Evolutionary conservation across 2,797 vertebrate genomes (phyloP), one percentile per base, ranked within the genome.

Genomic region (Chiloscyllium punctatum): DNA sequence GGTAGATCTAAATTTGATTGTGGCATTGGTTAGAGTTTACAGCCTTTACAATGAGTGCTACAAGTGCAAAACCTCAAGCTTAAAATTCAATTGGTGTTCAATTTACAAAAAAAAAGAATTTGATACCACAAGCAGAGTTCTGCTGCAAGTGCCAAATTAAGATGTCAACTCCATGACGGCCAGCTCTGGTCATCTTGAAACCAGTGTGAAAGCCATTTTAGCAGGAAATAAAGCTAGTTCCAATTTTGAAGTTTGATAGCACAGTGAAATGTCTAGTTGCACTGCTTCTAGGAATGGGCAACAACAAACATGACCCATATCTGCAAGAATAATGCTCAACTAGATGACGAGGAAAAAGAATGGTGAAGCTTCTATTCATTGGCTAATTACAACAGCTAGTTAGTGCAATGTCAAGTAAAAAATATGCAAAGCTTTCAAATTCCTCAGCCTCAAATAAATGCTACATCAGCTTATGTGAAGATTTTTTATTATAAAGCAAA

Each of bases 401-500:
- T 18, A 91, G 37, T 37, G 88, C 37, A 37, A 33, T 7, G n/a
- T 91, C 57, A 62, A 66, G 57, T 91, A 87, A n/a, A 90, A 91
- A 25, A 92, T 9, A 21, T 90, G 57, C 21, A 69, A 42, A 25
- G 7, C 51, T 11, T 92, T 68, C 7, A 27, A 16, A 91, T 91
- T 91, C 88, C 88, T 90, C 53, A 90, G 15, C 57, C 62, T 37
- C 90, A 69, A 77, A 95, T 42, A 95, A 95, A 77, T 84, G 51
- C 48, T n/a, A 53, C 42, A n/a, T 37, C 37, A 77, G 71, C 94
- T 95, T 77, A 16, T 48, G 53, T 48, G n/a, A 94, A 72, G 71
- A 57, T 77, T 77, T 72, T 95, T 95, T 95, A 95, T 95, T 95
- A 95, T 95, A 95, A 95, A 95, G 42, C 16, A 30, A 33, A 95